phyloP scores from a whole-genome alignment of 37 sponge, comb jelly and placozoan genomes.

The Geodia barretti region DNA sequence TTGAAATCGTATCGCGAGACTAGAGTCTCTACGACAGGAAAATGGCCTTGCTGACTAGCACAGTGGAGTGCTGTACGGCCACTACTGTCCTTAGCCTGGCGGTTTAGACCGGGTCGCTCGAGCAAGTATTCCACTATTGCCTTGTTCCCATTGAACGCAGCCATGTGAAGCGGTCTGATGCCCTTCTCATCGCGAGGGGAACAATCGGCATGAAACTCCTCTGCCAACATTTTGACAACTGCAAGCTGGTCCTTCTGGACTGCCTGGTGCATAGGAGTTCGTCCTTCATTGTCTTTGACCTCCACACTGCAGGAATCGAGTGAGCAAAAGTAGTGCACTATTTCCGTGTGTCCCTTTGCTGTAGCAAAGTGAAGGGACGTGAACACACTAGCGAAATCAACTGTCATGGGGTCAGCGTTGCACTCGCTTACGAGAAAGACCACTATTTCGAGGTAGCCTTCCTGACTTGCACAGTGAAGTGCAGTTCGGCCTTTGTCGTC shows the following conservation, averaged over 20 bases:
- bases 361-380: conserved; percentile 53
- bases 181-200: conserved; percentile 40
- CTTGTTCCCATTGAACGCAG: conserved; percentile 52
- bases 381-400: neutral
- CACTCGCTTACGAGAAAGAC: conserved; percentile 10
- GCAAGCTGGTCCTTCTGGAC: conserved; percentile 24
- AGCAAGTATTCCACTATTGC: conserved; percentile 53
- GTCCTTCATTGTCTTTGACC: conserved; percentile 20
- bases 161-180: conserved; percentile 73
- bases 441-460: conserved; percentile 55
- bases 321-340: conserved; percentile 15
- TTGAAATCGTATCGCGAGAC: neutral
- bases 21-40: conserved; percentile 41
- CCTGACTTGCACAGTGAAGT: conserved; percentile 63
- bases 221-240: conserved; percentile 47
- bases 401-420: conserved; percentile 1
- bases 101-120: neutral
- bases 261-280: conserved; percentile 33
- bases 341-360: conserved; percentile 17
- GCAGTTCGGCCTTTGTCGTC: conserved; percentile 33
- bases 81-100: neutral
- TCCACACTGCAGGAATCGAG: neutral
- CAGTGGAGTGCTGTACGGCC: conserved; percentile 49
- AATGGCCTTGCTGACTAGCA: conserved; percentile 59
- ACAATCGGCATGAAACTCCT: conserved; percentile 20